Percentiles rank a stretch among this genome's conserved stretches.
Conservation (phyloP, 1,140 invertebrate genomes). For the Pectinophora gossypiella region DNA sequence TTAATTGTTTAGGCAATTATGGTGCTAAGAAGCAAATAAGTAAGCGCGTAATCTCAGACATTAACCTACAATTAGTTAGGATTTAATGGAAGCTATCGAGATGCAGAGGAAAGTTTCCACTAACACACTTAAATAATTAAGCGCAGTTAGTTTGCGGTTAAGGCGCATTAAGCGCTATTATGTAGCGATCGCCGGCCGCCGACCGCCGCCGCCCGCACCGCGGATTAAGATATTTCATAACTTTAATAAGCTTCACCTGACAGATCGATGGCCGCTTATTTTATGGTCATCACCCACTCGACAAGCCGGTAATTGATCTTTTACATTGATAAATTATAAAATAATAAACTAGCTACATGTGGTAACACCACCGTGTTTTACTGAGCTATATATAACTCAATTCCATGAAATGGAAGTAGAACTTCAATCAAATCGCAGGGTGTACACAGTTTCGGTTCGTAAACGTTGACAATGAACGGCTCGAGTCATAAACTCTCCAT, state of each 20-base stretch:
- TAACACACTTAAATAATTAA: slow-evolving; percentile 60
- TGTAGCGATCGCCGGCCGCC: slow-evolving; percentile 15
- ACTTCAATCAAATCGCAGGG: too few relatives aligned
- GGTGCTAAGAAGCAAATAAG: slow-evolving; percentile 34
- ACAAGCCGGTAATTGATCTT: slow-evolving; percentile 11
- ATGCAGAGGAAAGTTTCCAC: slow-evolving; percentile 44
- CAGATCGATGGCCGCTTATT: background rate
- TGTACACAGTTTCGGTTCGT: too few relatives aligned
- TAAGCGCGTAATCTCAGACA: slow-evolving; percentile 34
- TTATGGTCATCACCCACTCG: too few relatives aligned
- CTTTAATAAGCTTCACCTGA: slow-evolving; percentile 2
- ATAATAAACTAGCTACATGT: background rate
- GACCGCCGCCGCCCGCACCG: background rate
- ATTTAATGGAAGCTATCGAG: slow-evolving; percentile 46
- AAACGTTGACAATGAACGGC: background rate
- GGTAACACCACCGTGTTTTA: too few relatives aligned
- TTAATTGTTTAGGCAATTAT: background rate
- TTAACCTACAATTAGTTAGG: slow-evolving; percentile 58
- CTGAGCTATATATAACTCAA: too few relatives aligned
- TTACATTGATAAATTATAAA: slow-evolving; percentile 7
- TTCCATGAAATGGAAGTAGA: too few relatives aligned
- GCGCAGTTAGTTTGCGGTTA: slow-evolving; percentile 42
- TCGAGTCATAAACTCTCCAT: background rate
- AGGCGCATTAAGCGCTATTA: slow-evolving; percentile 37
- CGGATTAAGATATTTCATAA: slow-evolving; percentile 21